Evolutionary conservation across 2,113 vertebrate species (phyloP).

Genomic region (Nothobranchius furzeri): DNA sequence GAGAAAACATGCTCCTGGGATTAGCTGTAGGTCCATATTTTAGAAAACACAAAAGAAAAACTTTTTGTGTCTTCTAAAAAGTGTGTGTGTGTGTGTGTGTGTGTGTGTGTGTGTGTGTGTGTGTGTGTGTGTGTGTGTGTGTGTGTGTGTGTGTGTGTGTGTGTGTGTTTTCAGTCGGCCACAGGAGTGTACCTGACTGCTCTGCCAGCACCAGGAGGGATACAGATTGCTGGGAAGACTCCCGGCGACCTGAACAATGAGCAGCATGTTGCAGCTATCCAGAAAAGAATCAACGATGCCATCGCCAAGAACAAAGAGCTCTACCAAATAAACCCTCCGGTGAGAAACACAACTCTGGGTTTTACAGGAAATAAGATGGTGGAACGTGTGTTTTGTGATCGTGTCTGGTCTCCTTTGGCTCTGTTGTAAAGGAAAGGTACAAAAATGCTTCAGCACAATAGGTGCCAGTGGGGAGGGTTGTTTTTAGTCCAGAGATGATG

Average conservation of each 20-base stretch:
- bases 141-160: too few species aligned
- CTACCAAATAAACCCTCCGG: constrained; percentile 92
- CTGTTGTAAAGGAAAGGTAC: too few species aligned
- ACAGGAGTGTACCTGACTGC: constrained; percentile 95
- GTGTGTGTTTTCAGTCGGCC: constrained; percentile 84
- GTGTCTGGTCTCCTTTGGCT: background rate
- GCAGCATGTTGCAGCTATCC: constrained; percentile 92
- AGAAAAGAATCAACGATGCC: constrained; percentile 96
- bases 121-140: background rate
- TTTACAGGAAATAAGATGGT: too few species aligned
- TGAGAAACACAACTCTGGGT: constrained; percentile 70
- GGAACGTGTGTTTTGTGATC: too few species aligned
- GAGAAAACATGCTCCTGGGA: constrained; percentile 96
- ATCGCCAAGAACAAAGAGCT: constrained; percentile 94
- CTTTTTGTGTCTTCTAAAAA: background rate
- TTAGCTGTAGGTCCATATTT: constrained; percentile 87
- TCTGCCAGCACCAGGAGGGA: constrained; percentile 90
- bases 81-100: constrained; percentile 9
- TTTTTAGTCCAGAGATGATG: too few species aligned
- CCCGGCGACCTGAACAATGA: constrained; percentile 90
- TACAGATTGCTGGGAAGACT: constrained; percentile 95
- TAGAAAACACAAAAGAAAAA: background rate
- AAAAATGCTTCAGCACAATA: background rate
- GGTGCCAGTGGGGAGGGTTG: background rate
- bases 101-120: constrained; percentile 27